Base-by-base conservation (phyloP, 2,888 invertebrate genomes). In the Callosobruchus maculatus region DNA sequence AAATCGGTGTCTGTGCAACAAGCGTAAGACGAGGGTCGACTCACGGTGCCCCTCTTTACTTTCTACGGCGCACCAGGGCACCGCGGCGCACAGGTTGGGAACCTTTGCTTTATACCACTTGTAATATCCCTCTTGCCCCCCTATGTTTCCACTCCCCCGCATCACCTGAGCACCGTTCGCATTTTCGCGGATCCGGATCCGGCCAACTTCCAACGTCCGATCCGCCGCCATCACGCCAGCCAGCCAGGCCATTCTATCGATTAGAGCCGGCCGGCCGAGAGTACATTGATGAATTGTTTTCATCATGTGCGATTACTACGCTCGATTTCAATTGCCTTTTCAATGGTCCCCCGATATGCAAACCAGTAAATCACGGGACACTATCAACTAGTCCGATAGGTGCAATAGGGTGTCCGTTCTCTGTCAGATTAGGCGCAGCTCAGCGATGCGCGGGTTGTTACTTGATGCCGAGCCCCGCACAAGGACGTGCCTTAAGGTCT, bases 321-420 rank as follows among this genome's bases (percentile, higher is more conserved):
- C 83, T 84, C 85, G 85, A 86, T 87, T 87, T 87, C 87, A 87
- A 87, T 87, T 87, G 87, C 85, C 85, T 86, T 87, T 87, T 87
- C 86, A 86, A 87, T 86, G 84, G 85, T 83, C 84, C 84, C 84
- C 83, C 81, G 85, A 85, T 86, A 85, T 84, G 84, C 83, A 83
- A 81, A 82, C 81, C 85, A 82, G 82, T 87, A 87, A 87, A 87
- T 87, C 87, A 87, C 85, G 77, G 81, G 82, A 80, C 85, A 85
- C 85, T 86, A 86, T 86, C 86, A 84, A 84, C 83, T 81, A 80
- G 82, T 82, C 82, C 80, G 85, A 85, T 84, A 84, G 84, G 80
- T 81, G 82, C 81, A 81, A 82, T 82, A 80, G 80, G 80, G 80
- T 82, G 83, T 79, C 79, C 78, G 76, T 79, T 83, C 74, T 75